Evolutionary conservation across 2,113 vertebrate genomes (phyloP).

Genomic region (Salvelinus sp.): DNA sequence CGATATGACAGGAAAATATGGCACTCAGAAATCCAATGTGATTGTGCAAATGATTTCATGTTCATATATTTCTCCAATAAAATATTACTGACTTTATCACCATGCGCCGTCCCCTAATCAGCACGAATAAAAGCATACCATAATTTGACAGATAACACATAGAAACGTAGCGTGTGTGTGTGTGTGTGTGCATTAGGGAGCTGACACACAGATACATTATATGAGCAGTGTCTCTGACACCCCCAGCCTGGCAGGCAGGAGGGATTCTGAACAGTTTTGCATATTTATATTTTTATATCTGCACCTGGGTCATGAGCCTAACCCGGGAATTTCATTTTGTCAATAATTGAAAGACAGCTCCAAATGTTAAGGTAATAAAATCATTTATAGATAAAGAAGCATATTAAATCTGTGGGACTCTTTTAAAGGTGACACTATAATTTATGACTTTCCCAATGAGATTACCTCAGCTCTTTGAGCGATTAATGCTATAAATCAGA

Average conservation of each 20-base stretch:
- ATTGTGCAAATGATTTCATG: too few species aligned
- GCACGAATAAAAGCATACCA: background rate
- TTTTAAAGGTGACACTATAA: slow-evolving; percentile 37
- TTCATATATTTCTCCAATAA: too few species aligned
- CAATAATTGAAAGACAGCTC: slow-evolving; percentile 20
- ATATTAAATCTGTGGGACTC: slow-evolving; percentile 25
- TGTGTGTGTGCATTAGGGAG: background rate
- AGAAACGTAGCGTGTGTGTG: slow-evolving; percentile 1
- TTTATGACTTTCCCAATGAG: slow-evolving; percentile 42
- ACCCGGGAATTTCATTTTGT: slow-evolving; percentile 19
- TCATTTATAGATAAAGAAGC: slow-evolving; percentile 38
- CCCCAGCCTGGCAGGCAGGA: slow-evolving; percentile 5
- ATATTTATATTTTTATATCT: slow-evolving; percentile 16
- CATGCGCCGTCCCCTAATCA: slow-evolving; percentile 19
- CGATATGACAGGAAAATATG: slow-evolving; percentile 7
- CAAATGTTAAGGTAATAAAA: slow-evolving; percentile 33
- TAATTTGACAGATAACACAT: slow-evolving; percentile 1
- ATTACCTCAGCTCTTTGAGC: slow-evolving; percentile 47
- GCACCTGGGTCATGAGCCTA: slow-evolving; percentile 11
- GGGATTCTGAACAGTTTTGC: slow-evolving; percentile 21
- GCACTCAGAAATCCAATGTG: background rate
- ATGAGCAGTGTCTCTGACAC: background rate
- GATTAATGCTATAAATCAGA: slow-evolving; percentile 56
- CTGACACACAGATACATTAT: background rate
- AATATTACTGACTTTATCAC: slow-evolving; percentile 3